Evolutionary conservation across 2,797 vertebrate genomes (phyloP).

Genomic region (Synaphobranchus kaupii): DNA sequence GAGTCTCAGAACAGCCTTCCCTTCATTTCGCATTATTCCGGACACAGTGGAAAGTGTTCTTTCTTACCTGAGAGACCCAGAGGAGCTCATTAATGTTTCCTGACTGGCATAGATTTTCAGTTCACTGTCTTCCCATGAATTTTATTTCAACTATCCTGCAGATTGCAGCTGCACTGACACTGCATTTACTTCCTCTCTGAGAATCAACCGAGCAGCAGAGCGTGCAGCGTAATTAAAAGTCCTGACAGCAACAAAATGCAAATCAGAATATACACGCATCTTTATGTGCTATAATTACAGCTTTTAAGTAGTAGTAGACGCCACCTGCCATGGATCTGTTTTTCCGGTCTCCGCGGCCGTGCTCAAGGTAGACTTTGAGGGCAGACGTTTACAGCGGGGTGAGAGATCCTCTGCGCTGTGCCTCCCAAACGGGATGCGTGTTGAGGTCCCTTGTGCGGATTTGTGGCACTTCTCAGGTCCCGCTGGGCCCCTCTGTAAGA

Average conservation of each 20-base stretch:
- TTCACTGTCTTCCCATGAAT: not conserved
- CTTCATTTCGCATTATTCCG: not conserved
- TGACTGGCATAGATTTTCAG: not conserved
- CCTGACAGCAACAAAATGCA: conserved; percentile 6
- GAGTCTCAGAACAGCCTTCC: not conserved
- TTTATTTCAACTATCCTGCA: not conserved
- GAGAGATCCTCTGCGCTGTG: not conserved
- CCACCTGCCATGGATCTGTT: not conserved
- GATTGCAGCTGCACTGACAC: not conserved
- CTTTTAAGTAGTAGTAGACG: not conserved
- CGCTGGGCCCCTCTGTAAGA: conserved; percentile 4
- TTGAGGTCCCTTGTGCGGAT: not conserved
- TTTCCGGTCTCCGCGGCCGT: not conserved
- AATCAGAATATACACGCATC: not conserved
- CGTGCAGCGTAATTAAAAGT: not conserved
- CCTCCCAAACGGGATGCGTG: not conserved
- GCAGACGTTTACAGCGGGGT: not conserved
- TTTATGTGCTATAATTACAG: not conserved
- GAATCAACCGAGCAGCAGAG: not conserved
- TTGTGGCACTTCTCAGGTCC: not conserved
- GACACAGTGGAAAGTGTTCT: not conserved
- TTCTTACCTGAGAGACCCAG: conserved; percentile 2
- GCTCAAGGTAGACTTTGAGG: not conserved
- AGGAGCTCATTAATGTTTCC: conserved; percentile 20
- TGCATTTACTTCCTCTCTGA: not conserved